These are phyloP conservation scores for Steinernema khuongi DNA, from an alignment of 1,140 invertebrate species.

Conservation along the genomic window DNA sequence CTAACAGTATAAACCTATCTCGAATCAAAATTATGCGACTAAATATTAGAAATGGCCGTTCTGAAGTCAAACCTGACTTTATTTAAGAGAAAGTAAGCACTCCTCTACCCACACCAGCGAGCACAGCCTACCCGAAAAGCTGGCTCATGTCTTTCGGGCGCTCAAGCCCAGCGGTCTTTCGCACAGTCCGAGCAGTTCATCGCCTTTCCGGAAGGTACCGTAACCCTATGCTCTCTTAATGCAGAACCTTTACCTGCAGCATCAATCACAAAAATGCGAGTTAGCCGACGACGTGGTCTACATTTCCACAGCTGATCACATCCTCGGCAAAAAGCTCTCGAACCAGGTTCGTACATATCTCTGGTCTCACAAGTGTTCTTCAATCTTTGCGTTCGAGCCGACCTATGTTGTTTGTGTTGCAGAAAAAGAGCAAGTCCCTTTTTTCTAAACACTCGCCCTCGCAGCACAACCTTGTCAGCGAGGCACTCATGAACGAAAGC, in stretches of 20 bases:
- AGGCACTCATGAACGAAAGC: neutral
- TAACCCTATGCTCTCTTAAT: neutral
- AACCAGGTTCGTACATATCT: constrained; percentile 2
- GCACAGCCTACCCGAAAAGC: neutral
- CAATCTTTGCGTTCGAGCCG: too few species aligned
- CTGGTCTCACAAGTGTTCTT: too few species aligned
- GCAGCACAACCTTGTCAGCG: neutral
- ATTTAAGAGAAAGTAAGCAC: neutral
- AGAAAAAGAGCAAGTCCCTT: constrained; percentile 6
- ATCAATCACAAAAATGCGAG: neutral
- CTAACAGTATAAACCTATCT: too few species aligned
- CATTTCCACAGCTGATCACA: neutral
- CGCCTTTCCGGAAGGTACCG: neutral
- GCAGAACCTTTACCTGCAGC: neutral
- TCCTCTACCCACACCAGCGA: neutral
- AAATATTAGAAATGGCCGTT: too few species aligned
- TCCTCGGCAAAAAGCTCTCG: neutral
- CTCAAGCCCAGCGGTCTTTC: neutral
- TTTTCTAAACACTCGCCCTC: neutral
- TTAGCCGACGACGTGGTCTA: constrained; percentile 1
- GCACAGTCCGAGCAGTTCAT: constrained; percentile 12
- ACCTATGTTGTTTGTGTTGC: too few species aligned
- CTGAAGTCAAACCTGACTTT: neutral
- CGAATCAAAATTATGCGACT: too few species aligned
- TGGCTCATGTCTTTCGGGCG: neutral